Evolutionary conservation across 2,888 invertebrate genomes (phyloP).

Genomic region (Synanthedon tipuliformis): DNA sequence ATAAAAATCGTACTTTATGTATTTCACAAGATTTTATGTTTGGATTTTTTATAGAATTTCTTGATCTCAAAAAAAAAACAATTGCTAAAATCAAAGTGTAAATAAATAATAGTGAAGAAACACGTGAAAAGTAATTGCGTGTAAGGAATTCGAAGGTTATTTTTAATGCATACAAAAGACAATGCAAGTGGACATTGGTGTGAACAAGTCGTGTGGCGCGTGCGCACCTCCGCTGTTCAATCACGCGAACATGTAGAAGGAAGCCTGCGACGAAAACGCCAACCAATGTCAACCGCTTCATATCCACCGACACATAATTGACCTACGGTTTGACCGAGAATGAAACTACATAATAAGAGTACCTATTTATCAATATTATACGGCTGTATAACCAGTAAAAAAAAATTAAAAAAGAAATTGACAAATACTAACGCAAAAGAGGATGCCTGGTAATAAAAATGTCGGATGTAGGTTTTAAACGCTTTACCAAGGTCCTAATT

Average conservation of each 20-base stretch:
- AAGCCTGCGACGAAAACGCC: constrained; percentile 33
- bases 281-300: constrained; percentile 43
- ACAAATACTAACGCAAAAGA: no score
- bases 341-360: background rate
- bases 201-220: constrained; percentile 7
- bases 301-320: constrained; percentile 25
- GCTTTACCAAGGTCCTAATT: no score
- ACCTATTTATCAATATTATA: constrained; percentile 17
- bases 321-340: constrained; percentile 20
- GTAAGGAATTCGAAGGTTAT: background rate
- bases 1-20: no score
- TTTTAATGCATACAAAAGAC: background rate
- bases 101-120: no score
- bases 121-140: background rate
- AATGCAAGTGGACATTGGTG: background rate
- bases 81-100: no score
- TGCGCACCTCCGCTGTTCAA: constrained; percentile 21
- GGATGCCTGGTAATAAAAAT: no score
- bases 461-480: no score
- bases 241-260: constrained; percentile 34
- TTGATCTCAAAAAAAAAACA: no score
- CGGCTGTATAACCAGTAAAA: no score
- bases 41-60: no score
- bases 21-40: no score
- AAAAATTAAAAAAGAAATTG: no score